Percentiles rank a stretch among this genome's conserved stretches.
Evolutionary conservation across 2,888 invertebrate species (phyloP).

Genomic region (Phyto melanocephala): DNA sequence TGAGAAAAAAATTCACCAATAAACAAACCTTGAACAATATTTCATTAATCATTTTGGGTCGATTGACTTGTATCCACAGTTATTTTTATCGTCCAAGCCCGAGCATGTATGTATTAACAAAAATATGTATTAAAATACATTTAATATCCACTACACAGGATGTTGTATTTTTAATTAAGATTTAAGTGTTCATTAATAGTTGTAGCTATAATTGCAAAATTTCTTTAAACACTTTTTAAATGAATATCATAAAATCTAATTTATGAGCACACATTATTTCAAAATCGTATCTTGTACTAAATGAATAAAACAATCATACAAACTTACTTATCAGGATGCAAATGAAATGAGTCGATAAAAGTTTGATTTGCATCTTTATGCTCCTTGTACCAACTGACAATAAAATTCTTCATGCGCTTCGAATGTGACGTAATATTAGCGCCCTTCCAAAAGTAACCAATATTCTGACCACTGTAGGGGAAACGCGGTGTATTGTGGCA

Average conservation of each 20-base stretch:
- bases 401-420: conserved; percentile 74
- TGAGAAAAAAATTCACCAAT: too few species aligned
- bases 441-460: conserved; percentile 75
- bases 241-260: not conserved
- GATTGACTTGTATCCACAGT: too few species aligned
- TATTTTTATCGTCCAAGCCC: too few species aligned
- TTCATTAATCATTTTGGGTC: too few species aligned
- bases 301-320: not conserved
- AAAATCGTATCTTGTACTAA: not conserved
- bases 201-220: too few species aligned
- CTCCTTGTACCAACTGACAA: conserved; percentile 76
- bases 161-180: too few species aligned
- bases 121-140: too few species aligned
- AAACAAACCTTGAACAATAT: too few species aligned
- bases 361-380: conserved; percentile 74
- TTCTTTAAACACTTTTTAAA: not conserved
- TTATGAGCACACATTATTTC: not conserved
- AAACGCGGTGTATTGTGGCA: conserved; percentile 75
- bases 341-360: conserved; percentile 71
- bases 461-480: conserved; percentile 75
- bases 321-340: conserved; percentile 73
- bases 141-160: too few species aligned
- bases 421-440: conserved; percentile 75
- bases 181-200: too few species aligned
- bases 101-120: too few species aligned